Conservation (phyloP, 2,888 invertebrate species). For the Falcaria lacertinaria region DNA sequence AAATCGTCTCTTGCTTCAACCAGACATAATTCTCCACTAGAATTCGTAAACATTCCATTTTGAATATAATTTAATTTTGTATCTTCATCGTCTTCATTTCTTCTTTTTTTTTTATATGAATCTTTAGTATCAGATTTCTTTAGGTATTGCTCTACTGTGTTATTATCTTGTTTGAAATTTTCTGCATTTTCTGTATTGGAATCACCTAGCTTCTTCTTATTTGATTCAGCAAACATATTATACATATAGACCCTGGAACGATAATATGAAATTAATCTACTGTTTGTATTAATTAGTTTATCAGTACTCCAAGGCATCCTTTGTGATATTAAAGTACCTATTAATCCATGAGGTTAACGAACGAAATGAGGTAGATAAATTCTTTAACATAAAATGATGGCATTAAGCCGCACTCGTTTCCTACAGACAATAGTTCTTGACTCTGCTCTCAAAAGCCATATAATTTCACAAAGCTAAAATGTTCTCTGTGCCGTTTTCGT, state of each 20-base stretch:
- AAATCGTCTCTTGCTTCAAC: conserved; percentile 26
- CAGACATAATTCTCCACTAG: conserved; percentile 39
- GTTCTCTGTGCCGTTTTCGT: no score
- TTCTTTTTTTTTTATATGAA: neutral
- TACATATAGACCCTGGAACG: neutral
- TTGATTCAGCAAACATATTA: neutral
- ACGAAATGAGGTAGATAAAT: no score
- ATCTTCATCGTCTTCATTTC: neutral
- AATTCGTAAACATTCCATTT: conserved; percentile 51
- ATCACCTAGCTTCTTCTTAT: neutral
- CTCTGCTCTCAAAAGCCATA: no score
- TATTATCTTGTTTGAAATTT: neutral
- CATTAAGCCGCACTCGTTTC: no score
- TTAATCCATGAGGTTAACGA: no score
- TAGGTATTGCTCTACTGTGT: neutral
- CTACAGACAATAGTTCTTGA: no score
- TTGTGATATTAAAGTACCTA: no score
- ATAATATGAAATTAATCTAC: no score
- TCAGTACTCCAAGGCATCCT: no score
- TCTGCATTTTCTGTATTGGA: neutral
- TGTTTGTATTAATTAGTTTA: no score
- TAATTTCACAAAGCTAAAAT: no score
- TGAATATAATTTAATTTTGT: conserved; percentile 46
- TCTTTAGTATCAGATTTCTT: neutral
- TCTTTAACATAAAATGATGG: no score